Conservation (phyloP, 1,140 invertebrate genomes). For the Hormaphis cornu region DNA sequence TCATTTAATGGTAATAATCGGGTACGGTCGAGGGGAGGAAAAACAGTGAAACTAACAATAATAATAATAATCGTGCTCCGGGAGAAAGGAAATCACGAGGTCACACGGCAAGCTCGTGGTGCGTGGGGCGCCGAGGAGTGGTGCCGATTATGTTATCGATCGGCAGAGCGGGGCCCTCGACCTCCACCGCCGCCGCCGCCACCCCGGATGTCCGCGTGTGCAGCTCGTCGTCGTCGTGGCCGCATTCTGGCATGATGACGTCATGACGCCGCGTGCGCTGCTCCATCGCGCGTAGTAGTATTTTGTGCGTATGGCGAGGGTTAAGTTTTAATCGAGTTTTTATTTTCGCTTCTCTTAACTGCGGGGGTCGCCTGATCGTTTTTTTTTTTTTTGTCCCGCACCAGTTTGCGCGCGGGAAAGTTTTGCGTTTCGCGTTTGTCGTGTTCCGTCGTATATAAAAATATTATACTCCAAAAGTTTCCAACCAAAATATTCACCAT, state of each 20-base stretch:
- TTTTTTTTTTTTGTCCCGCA: too few relatives aligned
- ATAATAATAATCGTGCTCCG: too few relatives aligned
- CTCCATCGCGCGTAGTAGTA: neutral
- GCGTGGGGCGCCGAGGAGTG: neutral
- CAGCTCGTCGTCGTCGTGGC: neutral
- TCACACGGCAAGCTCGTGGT: neutral
- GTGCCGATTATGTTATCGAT: slow-evolving; percentile 19
- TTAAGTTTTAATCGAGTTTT: neutral
- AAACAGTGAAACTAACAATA: slow-evolving; percentile 11
- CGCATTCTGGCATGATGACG: neutral
- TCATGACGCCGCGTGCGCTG: neutral
- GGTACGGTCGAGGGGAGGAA: neutral
- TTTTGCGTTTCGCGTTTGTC: too few relatives aligned
- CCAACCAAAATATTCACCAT: too few relatives aligned
- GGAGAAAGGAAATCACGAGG: slow-evolving; percentile 32
- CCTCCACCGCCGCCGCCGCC: neutral
- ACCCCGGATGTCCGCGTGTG: neutral
- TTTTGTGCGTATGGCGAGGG: neutral
- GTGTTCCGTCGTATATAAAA: too few relatives aligned
- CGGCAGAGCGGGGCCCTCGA: neutral
- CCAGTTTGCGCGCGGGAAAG: too few relatives aligned
- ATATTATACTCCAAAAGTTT: too few relatives aligned
- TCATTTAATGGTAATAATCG: neutral
- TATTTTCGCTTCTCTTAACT: too few relatives aligned
- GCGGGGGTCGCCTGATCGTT: too few relatives aligned